Base-by-base conservation (phyloP, 2,797 vertebrate species). In the Ataeniobius toweri region DNA sequence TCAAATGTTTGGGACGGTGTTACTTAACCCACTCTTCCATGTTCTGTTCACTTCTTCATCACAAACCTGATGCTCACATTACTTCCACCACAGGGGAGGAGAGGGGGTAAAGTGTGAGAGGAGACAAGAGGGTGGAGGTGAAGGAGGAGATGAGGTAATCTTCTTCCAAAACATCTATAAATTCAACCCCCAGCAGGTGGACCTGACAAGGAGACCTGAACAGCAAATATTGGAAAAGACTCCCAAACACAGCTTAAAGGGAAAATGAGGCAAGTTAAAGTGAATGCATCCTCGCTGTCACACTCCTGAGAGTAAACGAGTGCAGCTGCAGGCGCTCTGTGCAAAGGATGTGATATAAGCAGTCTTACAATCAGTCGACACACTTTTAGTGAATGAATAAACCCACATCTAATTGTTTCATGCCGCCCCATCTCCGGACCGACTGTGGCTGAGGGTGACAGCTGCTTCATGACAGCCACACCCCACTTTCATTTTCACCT, bases 91-190 rank as follows among this genome's bases (percentile, higher is more conserved):
- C 83, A 83, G 75, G 67, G 67, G 67, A 46, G 67, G 65, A 81
- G 84, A 78, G 22, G 59, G 77, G 76, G 69, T 36, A 75, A 82
- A 77, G 73, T 74, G 82, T 78, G 79, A 77, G 78, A 84, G 75
- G 82, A 75, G 82, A 73, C 46, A 26, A 36, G 46, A 76, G 74
- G 80, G 76, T 56, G 81, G 78, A 50, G 63, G 75, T 3, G 39
- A 74, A 31, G 55, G 67, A 78, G 69, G 48, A 78, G 77, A 87
- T 92, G 91, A 93, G 92, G 89, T 93, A 84, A 92, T 89, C 85
- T 50, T 80, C 44, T 76, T 70, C 31, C 50, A 44, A 77, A 73
- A 67, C 78, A 80, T 83, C 69, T 75, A 77, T 85, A 85, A 85
- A 44, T 77, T n/a, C 79, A 79, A n/a, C 76, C 70, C 44, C 71